These are phyloP conservation scores for Drosophila kikkawai DNA, from an alignment of 1,140 invertebrate species.

Conservation along the genomic window DNA sequence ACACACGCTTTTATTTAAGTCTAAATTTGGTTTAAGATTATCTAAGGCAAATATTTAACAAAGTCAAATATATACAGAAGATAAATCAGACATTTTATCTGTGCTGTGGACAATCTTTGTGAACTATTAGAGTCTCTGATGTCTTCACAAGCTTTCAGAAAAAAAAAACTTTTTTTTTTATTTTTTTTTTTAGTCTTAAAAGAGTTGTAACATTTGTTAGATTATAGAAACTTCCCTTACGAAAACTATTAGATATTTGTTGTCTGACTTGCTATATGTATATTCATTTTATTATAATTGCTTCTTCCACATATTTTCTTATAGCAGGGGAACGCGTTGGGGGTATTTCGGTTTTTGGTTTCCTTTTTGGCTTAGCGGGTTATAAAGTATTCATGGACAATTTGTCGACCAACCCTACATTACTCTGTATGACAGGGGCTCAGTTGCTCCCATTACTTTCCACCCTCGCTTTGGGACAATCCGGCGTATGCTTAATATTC, in stretches of 20 bases:
- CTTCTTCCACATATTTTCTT: background rate
- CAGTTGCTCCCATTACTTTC: conserved; percentile 12
- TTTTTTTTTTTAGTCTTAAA: no score
- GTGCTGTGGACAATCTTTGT: background rate
- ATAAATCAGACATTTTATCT: background rate
- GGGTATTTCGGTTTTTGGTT: background rate
- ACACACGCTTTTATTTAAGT: background rate
- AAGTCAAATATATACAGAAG: background rate
- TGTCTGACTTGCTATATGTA: background rate
- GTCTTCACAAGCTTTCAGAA: background rate
- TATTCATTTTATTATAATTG: background rate
- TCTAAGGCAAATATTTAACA: conserved; percentile 1
- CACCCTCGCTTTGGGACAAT: conserved; percentile 12
- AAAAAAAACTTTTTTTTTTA: background rate
- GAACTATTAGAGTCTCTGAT: background rate
- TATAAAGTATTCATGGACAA: conserved; percentile 40
- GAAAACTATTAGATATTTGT: background rate
- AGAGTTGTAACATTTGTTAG: no score
- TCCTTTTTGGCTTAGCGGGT: background rate
- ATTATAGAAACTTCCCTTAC: no score
- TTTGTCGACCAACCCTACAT: conserved; percentile 17
- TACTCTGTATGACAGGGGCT: background rate
- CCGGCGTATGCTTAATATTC: conserved; percentile 30
- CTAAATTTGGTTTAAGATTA: background rate
- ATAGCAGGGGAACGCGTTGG: background rate